Base-by-base conservation (phyloP, 1,140 invertebrate genomes). In the Drosophila malerkotliana region DNA sequence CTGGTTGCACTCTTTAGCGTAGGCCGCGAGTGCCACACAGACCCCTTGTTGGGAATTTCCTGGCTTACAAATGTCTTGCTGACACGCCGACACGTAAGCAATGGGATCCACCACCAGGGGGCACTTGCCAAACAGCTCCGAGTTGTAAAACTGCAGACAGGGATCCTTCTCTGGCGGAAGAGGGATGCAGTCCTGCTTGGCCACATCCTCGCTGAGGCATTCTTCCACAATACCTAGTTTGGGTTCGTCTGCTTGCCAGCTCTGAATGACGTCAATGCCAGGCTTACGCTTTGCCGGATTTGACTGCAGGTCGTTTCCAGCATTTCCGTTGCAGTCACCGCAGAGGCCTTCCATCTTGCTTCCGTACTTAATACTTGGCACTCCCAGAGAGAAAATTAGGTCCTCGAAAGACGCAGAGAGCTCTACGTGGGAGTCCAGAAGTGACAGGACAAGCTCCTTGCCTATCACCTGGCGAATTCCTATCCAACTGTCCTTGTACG, bases 271-370 rank as follows among this genome's bases (percentile, higher is more conserved):
- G 41, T 94, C 93, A 24, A 72, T 18, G 47, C 87, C 74, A 3
- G 72, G 37, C 53, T 79, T 77, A 92, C 85, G 73, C 49, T 80
- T 90, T 1, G 87, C 78, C 8, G 92, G 92, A 60, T 93, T 94
- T n/a, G 92, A 71, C 34, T 79, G 93, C 21, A 96, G 80, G 79
- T 96, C 95, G 79, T 95, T 94, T 0, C 93, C 92, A 9, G 93
- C 89, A 79, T 96, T 93, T 9, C 93, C 93, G 72, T 96, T 96
- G 84, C 96, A 97, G 71, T 95, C 93, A 53, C 96, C 96, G 89
- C 96, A 97, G 0, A 97, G 91, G 39, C 96, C 97, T 91, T 97
- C 95, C 30, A 95, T 94, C 54, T 94, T 94, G 60, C 94, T 94
- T 10, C 93, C 94, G 90, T 96, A 97, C 18, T 95, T 92, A 48